Evolutionary conservation across 2,888 invertebrate genomes (phyloP).

Genomic region (Eustalomyia histrio): DNA sequence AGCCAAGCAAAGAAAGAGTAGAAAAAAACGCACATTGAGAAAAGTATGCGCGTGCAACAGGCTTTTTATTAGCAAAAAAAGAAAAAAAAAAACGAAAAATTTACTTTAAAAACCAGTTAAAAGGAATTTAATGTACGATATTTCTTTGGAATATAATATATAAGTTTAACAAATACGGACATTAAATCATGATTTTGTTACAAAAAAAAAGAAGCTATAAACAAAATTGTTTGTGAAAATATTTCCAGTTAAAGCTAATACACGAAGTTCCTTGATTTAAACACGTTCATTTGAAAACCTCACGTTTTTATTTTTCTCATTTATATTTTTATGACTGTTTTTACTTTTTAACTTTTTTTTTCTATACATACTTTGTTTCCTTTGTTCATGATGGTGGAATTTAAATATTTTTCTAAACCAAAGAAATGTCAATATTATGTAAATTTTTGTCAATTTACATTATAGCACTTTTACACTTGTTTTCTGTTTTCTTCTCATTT

Average conservation of each 20-base stretch:
- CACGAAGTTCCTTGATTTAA: constrained; percentile 37
- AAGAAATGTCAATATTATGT: constrained; percentile 45
- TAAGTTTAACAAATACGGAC: background rate
- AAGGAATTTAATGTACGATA: constrained; percentile 31
- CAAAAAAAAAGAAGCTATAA: background rate
- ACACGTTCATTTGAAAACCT: constrained; percentile 50
- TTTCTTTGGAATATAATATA: constrained; percentile 5
- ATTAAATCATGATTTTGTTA: constrained; percentile 5
- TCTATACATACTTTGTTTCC: background rate
- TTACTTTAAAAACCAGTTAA: constrained; percentile 43
- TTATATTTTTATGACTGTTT: constrained; percentile 15
- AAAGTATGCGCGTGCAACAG: constrained; percentile 1
- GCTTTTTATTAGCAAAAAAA: background rate
- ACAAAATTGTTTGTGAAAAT: background rate
- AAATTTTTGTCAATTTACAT: constrained; percentile 49
- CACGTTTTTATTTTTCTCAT: constrained; percentile 45
- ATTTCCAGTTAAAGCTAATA: background rate
- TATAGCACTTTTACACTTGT: constrained; percentile 5
- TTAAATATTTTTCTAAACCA: constrained; percentile 12
- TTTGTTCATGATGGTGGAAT: background rate
- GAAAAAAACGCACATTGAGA: constrained; percentile 3
- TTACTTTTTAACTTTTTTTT: constrained; percentile 20
- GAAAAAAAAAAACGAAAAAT: background rate
- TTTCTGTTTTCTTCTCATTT: constrained; percentile 4
- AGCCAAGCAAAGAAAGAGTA: constrained; percentile 7